phyloP scores from a whole-genome alignment of 2,888 invertebrate genomes.

The Leistus spinibarbis region DNA sequence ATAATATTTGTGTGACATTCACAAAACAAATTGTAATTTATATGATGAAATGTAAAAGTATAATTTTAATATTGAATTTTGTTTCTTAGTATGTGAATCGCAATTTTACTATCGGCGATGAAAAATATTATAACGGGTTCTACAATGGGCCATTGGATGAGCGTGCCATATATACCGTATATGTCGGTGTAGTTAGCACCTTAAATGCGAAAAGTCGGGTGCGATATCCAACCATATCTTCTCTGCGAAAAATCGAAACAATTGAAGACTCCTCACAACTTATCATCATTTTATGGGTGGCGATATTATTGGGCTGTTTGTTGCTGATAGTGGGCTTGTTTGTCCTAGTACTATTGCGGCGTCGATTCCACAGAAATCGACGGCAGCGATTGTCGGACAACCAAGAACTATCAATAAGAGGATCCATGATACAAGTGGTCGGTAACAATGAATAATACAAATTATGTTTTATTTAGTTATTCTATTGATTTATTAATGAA shows the following conservation, averaged over 20 bases:
- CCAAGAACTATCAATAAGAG: constrained; percentile 76
- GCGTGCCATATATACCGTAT: constrained; percentile 68
- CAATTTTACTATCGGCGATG: constrained; percentile 80
- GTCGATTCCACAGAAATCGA: constrained; percentile 57
- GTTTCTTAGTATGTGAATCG: constrained; percentile 61
- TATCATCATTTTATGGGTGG: constrained; percentile 60
- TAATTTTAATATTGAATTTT: constrained; percentile 6
- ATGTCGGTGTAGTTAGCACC: constrained; percentile 73
- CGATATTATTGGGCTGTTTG: constrained; percentile 72
- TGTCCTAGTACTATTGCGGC: constrained; percentile 66
- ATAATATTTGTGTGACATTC: no score
- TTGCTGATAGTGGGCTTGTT: constrained; percentile 69
- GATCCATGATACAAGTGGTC: constrained; percentile 76
- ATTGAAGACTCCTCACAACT: constrained; percentile 49
- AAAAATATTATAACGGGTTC: constrained; percentile 72
- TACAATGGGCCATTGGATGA: constrained; percentile 75
- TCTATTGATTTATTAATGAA: not conserved
- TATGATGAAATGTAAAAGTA: not conserved
- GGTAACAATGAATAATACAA: constrained; percentile 42
- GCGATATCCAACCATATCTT: constrained; percentile 63
- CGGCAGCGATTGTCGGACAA: constrained; percentile 62
- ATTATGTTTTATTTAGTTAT: not conserved
- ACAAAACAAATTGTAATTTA: no score
- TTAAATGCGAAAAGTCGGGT: constrained; percentile 69
- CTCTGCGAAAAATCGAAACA: constrained; percentile 40